Percentiles rank a stretch among this genome's conserved stretches.
phyloP scores from a whole-genome alignment of 2,888 invertebrate genomes.

The Lagria hirta region DNA sequence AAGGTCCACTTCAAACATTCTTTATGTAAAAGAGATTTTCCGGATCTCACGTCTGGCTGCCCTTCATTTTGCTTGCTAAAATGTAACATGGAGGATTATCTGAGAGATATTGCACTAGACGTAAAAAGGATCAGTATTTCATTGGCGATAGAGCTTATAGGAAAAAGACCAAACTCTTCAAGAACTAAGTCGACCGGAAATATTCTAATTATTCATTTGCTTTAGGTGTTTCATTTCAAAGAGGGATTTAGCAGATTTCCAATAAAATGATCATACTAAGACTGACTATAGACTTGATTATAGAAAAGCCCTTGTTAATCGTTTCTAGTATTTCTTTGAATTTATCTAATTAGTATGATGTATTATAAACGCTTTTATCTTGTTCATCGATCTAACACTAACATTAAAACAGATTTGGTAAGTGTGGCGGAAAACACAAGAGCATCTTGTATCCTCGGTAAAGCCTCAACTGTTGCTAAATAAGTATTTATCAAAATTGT shows the following conservation, averaged over 20 bases:
- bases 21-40: slow-evolving; percentile 38
- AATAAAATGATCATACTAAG: too few relatives aligned
- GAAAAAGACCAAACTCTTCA: slow-evolving; percentile 15
- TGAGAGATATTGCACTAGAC: slow-evolving; percentile 32
- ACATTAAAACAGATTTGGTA: too few relatives aligned
- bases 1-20: slow-evolving; percentile 37
- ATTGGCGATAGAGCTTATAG: slow-evolving; percentile 24
- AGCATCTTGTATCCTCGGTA: too few relatives aligned
- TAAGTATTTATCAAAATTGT: too few relatives aligned
- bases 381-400: too few relatives aligned
- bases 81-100: slow-evolving; percentile 36
- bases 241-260: slow-evolving; percentile 2
- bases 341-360: too few relatives aligned
- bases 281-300: too few relatives aligned
- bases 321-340: too few relatives aligned
- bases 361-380: too few relatives aligned
- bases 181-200: slow-evolving; percentile 19
- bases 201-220: slow-evolving; percentile 29
- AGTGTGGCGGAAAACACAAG: too few relatives aligned
- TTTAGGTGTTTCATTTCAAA: slow-evolving; percentile 22
- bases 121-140: slow-evolving; percentile 30
- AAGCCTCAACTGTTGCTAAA: too few relatives aligned
- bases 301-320: too few relatives aligned
- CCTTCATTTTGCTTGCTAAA: slow-evolving; percentile 37
- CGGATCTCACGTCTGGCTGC: slow-evolving; percentile 35